phyloP scores from a whole-genome alignment of 1,140 invertebrate species.

The Drosophila fuyamai region DNA sequence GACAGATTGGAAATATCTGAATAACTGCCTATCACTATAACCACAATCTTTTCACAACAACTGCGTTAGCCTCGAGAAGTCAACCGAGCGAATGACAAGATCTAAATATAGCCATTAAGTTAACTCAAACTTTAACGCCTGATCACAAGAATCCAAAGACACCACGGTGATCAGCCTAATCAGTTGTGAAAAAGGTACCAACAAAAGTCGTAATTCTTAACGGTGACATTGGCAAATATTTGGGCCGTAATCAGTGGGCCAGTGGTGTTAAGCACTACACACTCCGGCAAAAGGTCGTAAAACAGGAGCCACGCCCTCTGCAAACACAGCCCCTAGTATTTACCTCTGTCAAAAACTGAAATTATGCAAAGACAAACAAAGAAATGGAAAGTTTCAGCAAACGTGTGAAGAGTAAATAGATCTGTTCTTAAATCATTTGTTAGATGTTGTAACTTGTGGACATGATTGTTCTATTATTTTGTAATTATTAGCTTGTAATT shows the following conservation, averaged over 20 bases:
- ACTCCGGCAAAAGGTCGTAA: constrained; percentile 22
- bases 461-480: constrained; percentile 1
- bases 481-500: too few species aligned
- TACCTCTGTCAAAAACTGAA: constrained; percentile 7
- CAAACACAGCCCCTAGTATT: neutral
- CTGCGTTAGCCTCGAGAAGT: neutral
- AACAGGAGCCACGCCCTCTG: constrained; percentile 7
- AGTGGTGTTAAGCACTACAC: constrained; percentile 35
- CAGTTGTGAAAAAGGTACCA: neutral
- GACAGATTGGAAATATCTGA: neutral
- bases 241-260: constrained; percentile 12
- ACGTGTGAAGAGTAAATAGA: constrained; percentile 32
- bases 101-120: constrained; percentile 14
- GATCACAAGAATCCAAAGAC: neutral
- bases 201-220: constrained; percentile 27
- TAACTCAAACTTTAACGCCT: neutral
- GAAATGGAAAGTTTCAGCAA: constrained; percentile 44
- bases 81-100: neutral
- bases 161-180: neutral
- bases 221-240: constrained; percentile 45
- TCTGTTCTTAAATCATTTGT: constrained; percentile 21
- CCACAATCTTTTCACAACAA: neutral
- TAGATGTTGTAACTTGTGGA: constrained; percentile 1
- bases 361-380: constrained; percentile 27
- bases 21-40: constrained; percentile 11